Evolutionary conservation across 2,113 vertebrate species (phyloP).

Genomic region (Struthio camelus): DNA sequence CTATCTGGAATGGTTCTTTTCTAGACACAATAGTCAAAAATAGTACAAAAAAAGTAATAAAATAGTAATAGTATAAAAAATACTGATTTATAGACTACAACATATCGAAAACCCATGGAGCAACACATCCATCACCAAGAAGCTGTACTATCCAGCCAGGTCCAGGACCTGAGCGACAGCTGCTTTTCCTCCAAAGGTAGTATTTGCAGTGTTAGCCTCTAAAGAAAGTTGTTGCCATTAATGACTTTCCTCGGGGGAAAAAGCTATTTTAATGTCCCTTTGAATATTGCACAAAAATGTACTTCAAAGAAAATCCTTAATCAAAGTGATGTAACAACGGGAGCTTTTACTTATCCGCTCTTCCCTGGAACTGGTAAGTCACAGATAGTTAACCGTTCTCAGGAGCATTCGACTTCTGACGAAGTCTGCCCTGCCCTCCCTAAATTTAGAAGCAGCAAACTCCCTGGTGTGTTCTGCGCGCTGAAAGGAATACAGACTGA

Average conservation of each 20-base stretch:
- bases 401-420: neutral
- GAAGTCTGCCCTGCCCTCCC: neutral
- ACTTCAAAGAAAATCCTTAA: conserved; percentile 24
- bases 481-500: neutral
- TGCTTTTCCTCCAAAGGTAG: neutral
- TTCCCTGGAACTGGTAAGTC: neutral
- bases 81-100: neutral
- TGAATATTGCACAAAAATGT: neutral
- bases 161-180: neutral
- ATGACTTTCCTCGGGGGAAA: neutral
- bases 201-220: neutral
- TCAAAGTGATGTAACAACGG: neutral
- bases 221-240: neutral
- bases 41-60: neutral
- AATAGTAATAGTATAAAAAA: neutral
- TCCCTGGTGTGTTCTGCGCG: neutral
- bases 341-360: neutral
- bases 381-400: neutral
- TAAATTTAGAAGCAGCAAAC: neutral
- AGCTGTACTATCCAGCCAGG: neutral
- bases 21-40: neutral
- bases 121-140: neutral
- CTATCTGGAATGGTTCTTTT: neutral
- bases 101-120: neutral
- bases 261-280: neutral